A percentile compares a stretch with the other conserved stretches of the same genome.
Evolutionary conservation across 1,140 invertebrate species (phyloP).

Genomic region (Cydia splendana): DNA sequence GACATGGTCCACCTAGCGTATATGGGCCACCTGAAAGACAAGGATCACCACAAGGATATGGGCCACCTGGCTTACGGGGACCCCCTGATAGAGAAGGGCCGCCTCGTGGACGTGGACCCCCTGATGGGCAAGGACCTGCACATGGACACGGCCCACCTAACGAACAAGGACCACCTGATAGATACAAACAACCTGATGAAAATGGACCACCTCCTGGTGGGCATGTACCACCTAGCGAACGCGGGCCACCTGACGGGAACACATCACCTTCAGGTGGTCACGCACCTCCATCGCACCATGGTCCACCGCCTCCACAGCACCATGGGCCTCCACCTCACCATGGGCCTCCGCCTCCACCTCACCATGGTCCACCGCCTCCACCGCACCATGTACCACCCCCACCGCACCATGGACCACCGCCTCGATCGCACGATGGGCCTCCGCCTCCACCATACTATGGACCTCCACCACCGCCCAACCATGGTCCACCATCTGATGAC

Average conservation of each 20-base stretch:
- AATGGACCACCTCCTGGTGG: constrained; percentile 1
- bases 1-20: not conserved
- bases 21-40: not conserved
- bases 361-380: not conserved
- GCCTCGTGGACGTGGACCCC: not conserved
- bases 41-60: not conserved
- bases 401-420: not conserved
- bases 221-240: not conserved
- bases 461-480: not conserved
- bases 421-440: not conserved
- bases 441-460: not conserved
- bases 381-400: constrained; percentile 1
- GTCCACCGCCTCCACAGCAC: constrained; percentile 6
- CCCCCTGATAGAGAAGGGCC: not conserved
- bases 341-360: constrained; percentile 19
- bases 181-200: not conserved
- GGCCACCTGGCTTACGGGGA: not conserved
- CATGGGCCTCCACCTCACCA: constrained; percentile 11
- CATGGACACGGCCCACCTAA: not conserved
- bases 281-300: too few species aligned
- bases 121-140: not conserved
- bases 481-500: not conserved
- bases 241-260: not conserved
- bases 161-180: not conserved
- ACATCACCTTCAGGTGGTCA: too few species aligned